These are phyloP conservation scores for Tichodroma muraria DNA, from an alignment of 2,113 vertebrate genomes.

Conservation along the genomic window DNA sequence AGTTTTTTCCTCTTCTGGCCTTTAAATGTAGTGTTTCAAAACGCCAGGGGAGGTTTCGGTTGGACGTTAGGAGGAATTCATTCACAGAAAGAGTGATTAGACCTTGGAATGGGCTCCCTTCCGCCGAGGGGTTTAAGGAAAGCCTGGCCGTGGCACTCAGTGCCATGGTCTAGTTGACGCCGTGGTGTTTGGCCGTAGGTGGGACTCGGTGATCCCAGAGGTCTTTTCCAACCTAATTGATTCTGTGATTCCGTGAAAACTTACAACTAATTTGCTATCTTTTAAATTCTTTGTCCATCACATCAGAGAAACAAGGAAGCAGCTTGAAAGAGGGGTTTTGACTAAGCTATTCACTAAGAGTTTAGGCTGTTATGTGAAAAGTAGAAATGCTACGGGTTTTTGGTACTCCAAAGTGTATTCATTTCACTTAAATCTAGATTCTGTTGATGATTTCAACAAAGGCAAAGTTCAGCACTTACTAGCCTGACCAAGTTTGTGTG, in stretches of 20 bases:
- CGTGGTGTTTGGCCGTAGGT: too few relatives aligned
- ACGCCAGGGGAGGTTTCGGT: not conserved
- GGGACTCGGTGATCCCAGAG: too few relatives aligned
- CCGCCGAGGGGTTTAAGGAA: too few relatives aligned
- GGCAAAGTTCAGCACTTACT: not conserved
- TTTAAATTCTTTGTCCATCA: not conserved
- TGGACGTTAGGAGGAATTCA: not conserved
- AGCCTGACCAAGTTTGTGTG: not conserved
- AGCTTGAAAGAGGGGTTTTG: not conserved
- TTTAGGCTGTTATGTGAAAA: not conserved
- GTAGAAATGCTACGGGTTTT: not conserved
- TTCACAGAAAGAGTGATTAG: not conserved
- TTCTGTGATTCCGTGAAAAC: not conserved
- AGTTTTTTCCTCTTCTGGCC: not conserved
- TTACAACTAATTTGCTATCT: accelerated
- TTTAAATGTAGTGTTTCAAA: not conserved
- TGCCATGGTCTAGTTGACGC: accelerated
- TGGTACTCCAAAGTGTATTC: not conserved
- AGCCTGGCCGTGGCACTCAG: not conserved
- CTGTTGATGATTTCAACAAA: conserved; percentile 21
- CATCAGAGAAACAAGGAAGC: not conserved
- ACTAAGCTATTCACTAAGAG: not conserved
- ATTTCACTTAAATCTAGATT: conserved; percentile 29
- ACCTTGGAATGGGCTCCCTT: accelerated
- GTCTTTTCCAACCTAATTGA: not conserved